These are phyloP conservation scores for Dryocosmus kuriphilus DNA, from an alignment of 2,888 invertebrate genomes.

Conservation along the genomic window DNA sequence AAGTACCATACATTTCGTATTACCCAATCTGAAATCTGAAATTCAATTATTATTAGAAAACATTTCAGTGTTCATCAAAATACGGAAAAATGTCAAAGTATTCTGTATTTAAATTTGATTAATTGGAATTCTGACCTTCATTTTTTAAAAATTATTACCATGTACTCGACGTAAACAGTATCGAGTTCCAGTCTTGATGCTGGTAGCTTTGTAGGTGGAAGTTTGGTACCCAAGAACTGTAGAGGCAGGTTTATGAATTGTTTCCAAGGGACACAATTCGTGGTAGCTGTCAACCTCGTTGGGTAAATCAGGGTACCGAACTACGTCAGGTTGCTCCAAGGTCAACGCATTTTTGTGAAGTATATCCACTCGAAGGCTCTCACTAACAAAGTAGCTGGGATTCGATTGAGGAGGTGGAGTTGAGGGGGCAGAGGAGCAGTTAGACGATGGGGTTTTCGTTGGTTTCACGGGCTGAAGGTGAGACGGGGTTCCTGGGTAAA, in stretches of 20 bases:
- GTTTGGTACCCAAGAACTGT: constrained; percentile 87
- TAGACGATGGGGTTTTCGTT: constrained; percentile 73
- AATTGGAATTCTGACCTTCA: not conserved
- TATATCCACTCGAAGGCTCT: constrained; percentile 89
- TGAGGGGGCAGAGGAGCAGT: constrained; percentile 70
- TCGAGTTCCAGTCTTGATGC: constrained; percentile 90
- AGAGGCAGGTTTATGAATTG: constrained; percentile 82
- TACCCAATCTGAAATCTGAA: constrained; percentile 88
- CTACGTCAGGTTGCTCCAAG: constrained; percentile 86
- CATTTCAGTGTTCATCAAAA: too few relatives aligned
- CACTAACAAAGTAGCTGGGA: constrained; percentile 89
- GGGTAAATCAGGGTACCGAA: constrained; percentile 87
- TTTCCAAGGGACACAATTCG: constrained; percentile 91
- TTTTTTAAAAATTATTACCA: constrained; percentile 78
- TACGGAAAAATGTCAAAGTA: too few relatives aligned
- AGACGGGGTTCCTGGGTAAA: constrained; percentile 83
- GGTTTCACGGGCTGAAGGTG: constrained; percentile 80
- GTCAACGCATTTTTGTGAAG: constrained; percentile 86
- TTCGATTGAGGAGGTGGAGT: constrained; percentile 71
- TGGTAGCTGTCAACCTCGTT: constrained; percentile 94
- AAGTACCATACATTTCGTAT: constrained; percentile 89
- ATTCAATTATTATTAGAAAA: constrained; percentile 48
- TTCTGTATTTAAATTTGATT: not conserved
- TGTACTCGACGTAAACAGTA: constrained; percentile 94
- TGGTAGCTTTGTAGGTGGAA: constrained; percentile 93